Evolutionary conservation across 2,888 invertebrate genomes (phyloP), one percentile per base, ranked within the genome.

Genomic region (Pasiphila rectangulata): DNA sequence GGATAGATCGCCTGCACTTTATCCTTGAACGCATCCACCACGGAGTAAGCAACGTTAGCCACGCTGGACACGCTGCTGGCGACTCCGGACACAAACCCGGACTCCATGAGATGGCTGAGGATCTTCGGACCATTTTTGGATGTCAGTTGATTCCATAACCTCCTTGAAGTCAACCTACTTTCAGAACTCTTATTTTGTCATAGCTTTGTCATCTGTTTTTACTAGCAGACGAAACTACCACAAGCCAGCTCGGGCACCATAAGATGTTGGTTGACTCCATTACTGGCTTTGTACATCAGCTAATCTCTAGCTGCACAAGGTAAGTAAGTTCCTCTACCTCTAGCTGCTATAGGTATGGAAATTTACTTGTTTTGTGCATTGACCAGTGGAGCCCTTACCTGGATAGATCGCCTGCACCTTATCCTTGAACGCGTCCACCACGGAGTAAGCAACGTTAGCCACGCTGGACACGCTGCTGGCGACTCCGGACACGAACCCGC

Each of bases 21-120:
- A 29, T 88, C 83, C 55, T 90, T 90, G 32, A 91, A 90, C 0
- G 79, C 64, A 45, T 90, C 90, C 0, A 84, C 73, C 3, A 89
- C 65, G 0, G 81, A 79, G 21, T 73, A 83, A 4, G 76, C 90
- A 13, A 72, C 84, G 47, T 70, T 83, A 36, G 79, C 83, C 0
- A 86, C 83, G 42, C 82, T 87, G 53, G 75, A 76, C 7, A 85
- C 83, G 0, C 87, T 80, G 0, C 86, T 79, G 0, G 83, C 83
- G 25, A 89, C 58, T 24, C 85, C 85, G 48, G 67, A 64, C 50
- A 92, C 83, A 61, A 91, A 90, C 2, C 90, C 87, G 15, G 50
- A 69, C 84, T 0, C 91, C 86, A 93, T 91, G 49, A 92, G 73
- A 63, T 91, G 87, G 30, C 90, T 92, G 13, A 92, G 84, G 0